Percentiles rank a stretch among this genome's conserved stretches.
Conservation (phyloP, 2,888 invertebrate genomes). For the Anthophora plumipes region DNA sequence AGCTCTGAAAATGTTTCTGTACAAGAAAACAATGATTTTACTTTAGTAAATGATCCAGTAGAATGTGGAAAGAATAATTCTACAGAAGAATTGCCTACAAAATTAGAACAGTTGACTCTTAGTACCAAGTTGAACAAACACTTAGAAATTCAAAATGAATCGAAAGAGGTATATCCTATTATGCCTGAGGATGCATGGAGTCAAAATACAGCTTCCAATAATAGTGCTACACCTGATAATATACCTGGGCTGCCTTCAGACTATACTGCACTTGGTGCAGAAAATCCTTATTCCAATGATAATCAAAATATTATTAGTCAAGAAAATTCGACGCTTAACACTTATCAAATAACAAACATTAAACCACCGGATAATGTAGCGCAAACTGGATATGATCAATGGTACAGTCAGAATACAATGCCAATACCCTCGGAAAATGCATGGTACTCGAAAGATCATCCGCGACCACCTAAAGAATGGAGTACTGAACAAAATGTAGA, state of each 20-base stretch:
- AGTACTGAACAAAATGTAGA: slow-evolving; percentile 78
- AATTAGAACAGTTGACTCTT: slow-evolving; percentile 77
- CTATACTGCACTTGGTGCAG: slow-evolving; percentile 41
- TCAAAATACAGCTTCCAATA: slow-evolving; percentile 51
- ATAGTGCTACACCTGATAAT: slow-evolving; percentile 53
- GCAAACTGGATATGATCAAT: slow-evolving; percentile 80
- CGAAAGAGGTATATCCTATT: slow-evolving; percentile 44
- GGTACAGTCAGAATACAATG: slow-evolving; percentile 80
- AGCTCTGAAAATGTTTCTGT: slow-evolving; percentile 51
- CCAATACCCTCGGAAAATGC: slow-evolving; percentile 68
- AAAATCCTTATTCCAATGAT: slow-evolving; percentile 60
- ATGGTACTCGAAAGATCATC: slow-evolving; percentile 76
- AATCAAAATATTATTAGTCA: slow-evolving; percentile 51
- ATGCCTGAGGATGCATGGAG: slow-evolving; percentile 34
- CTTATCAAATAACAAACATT: slow-evolving; percentile 53
- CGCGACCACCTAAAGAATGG: slow-evolving; percentile 69
- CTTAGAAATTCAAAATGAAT: slow-evolving; percentile 55
- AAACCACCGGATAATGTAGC: slow-evolving; percentile 54
- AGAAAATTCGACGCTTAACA: slow-evolving; percentile 51
- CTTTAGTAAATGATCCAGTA: slow-evolving; percentile 72
- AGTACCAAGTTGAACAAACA: slow-evolving; percentile 63
- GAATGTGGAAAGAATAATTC: slow-evolving; percentile 61
- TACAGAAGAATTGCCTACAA: slow-evolving; percentile 71
- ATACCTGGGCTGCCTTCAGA: slow-evolving; percentile 52
- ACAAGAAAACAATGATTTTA: slow-evolving; percentile 65